Conservation (phyloP, 2,888 invertebrate genomes). For the Girardia tigrina region DNA sequence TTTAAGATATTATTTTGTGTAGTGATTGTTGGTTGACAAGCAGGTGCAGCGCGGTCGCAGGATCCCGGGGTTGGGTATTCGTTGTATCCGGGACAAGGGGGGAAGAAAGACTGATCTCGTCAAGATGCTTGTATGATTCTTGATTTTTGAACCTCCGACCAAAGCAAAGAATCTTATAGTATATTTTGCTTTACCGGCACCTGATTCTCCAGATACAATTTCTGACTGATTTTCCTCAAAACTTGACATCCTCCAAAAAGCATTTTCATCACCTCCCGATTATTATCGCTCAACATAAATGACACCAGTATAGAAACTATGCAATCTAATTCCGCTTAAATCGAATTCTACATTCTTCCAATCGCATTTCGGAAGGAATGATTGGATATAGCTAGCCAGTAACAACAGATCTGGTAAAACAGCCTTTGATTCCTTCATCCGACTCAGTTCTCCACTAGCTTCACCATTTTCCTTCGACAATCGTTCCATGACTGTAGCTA, state of each 20-base stretch:
- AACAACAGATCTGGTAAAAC: not conserved
- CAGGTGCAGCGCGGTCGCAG: no score
- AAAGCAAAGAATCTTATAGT: conserved; percentile 92
- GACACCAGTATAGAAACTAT: not conserved
- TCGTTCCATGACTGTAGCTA: not conserved
- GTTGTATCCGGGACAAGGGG: no score
- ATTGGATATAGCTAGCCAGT: not conserved
- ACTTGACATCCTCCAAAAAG: conserved; percentile 88
- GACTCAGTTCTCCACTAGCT: not conserved
- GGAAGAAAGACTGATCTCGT: no score
- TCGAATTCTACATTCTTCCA: not conserved
- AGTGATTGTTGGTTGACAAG: no score
- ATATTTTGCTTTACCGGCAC: conserved; percentile 95
- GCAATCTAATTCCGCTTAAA: not conserved
- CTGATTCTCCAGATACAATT: conserved; percentile 80
- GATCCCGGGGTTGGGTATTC: no score
- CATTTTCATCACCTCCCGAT: conserved; percentile 67
- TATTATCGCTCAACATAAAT: not conserved
- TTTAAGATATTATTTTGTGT: no score
- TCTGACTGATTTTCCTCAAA: conserved; percentile 56
- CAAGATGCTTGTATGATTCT: no score
- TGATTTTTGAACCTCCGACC: conserved; percentile 55
- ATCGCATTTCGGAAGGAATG: not conserved
- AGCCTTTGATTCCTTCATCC: not conserved
- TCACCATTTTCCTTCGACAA: no score